These are phyloP conservation scores for Paratilapia polleni DNA, from an alignment of 2,113 vertebrate genomes.

Conservation along the genomic window DNA sequence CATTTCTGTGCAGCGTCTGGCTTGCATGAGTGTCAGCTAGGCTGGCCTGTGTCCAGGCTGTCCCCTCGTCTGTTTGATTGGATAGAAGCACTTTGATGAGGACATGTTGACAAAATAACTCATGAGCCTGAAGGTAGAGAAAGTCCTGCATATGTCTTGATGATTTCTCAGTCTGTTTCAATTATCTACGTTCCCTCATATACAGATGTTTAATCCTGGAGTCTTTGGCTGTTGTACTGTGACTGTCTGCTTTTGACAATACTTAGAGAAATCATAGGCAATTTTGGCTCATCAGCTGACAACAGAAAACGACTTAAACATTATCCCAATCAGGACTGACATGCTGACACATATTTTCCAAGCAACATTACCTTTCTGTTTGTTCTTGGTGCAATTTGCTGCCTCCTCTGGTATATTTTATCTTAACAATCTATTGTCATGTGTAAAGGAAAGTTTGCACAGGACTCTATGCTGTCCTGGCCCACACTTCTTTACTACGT, in stretches of 20 bases:
- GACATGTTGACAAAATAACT: conserved; percentile 21
- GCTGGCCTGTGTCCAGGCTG: background rate
- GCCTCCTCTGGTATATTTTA: background rate
- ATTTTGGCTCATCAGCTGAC: background rate
- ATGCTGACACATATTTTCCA: conserved; percentile 36
- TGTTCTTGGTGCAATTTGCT: background rate
- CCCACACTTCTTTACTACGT: too few species aligned
- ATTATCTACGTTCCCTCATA: background rate
- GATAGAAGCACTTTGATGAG: conserved; percentile 3
- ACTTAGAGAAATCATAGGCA: background rate
- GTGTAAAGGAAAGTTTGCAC: background rate
- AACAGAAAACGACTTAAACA: conserved; percentile 7
- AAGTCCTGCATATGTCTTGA: conserved; percentile 7
- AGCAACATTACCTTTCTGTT: background rate
- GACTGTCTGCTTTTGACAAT: conserved; percentile 7
- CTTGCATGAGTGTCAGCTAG: background rate
- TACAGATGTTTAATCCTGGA: background rate
- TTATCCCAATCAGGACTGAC: background rate
- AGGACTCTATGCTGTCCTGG: too few species aligned
- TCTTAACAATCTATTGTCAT: background rate
- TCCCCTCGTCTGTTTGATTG: background rate
- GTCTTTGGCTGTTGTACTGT: background rate
- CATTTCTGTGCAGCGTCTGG: background rate
- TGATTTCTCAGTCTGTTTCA: conserved; percentile 27
- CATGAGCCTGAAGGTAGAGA: background rate